Evolutionary conservation across 2,888 invertebrate genomes (phyloP).

Genomic region (Ceriagrion tenellum): DNA sequence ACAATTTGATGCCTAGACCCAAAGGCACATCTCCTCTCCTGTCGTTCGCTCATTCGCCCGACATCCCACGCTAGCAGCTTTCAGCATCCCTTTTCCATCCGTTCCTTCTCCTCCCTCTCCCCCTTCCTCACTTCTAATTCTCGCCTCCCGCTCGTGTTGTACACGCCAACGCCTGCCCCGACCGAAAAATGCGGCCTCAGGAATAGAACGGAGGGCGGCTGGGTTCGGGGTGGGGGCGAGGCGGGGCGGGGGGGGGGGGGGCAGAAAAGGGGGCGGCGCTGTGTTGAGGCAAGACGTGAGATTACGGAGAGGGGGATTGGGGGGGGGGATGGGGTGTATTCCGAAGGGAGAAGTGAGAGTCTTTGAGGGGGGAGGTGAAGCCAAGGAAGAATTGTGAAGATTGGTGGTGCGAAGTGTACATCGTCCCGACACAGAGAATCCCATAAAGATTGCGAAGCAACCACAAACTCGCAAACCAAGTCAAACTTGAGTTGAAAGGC

Average conservation of each 20-base stretch:
- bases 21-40: not conserved
- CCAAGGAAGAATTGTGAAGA: not conserved
- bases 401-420: not conserved
- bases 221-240: not conserved
- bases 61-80: not conserved
- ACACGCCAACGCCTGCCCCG: conserved; percentile 52
- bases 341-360: no score
- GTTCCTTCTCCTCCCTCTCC: not conserved
- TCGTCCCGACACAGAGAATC: not conserved
- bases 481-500: not conserved
- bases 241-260: not conserved
- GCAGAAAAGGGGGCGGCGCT: not conserved
- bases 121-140: not conserved
- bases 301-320: not conserved
- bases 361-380: not conserved
- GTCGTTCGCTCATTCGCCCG: not conserved
- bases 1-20: not conserved
- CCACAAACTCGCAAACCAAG: not conserved
- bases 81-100: not conserved
- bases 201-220: conserved; percentile 58
- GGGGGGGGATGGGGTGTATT: not conserved
- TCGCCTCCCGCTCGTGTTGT: not conserved
- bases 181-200: conserved; percentile 48
- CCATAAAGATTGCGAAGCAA: not conserved
- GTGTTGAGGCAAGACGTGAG: not conserved